Evolutionary conservation across 1,140 invertebrate species (phyloP).

Genomic region (Mercenaria mercenaria): DNA sequence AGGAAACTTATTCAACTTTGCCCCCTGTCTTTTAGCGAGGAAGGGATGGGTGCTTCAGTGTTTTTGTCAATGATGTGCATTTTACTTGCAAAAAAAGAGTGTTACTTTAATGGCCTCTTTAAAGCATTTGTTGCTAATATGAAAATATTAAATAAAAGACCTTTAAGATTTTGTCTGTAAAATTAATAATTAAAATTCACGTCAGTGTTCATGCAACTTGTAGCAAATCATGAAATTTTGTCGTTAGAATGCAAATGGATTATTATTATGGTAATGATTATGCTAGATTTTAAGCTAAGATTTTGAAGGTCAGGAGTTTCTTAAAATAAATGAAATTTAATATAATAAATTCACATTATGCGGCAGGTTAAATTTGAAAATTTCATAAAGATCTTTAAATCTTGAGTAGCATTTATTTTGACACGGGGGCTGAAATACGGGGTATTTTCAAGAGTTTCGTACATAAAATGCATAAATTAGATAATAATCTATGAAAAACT

Average conservation of each 20-base stretch:
- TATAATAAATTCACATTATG: neutral
- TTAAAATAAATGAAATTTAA: neutral
- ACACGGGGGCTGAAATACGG: neutral
- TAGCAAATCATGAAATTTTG: neutral
- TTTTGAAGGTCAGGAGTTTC: neutral
- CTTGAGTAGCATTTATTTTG: neutral
- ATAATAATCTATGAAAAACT: neutral
- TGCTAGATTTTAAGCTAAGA: neutral
- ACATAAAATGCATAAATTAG: slow-evolving; percentile 2
- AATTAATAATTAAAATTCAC: neutral
- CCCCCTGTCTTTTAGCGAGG: too few species aligned
- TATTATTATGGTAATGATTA: neutral
- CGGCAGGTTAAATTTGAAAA: neutral
- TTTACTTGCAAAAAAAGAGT: too few species aligned
- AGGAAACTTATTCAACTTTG: too few species aligned
- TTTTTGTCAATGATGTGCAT: too few species aligned
- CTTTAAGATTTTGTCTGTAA: neutral
- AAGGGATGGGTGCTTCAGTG: too few species aligned
- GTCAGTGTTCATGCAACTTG: neutral
- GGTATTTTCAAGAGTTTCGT: neutral
- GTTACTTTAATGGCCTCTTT: too few species aligned
- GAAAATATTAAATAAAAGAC: neutral
- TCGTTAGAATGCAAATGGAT: neutral
- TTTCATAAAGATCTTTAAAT: neutral
- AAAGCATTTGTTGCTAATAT: too few species aligned